Conservation (phyloP, 2,888 invertebrate species). For the Plusia festucae region DNA sequence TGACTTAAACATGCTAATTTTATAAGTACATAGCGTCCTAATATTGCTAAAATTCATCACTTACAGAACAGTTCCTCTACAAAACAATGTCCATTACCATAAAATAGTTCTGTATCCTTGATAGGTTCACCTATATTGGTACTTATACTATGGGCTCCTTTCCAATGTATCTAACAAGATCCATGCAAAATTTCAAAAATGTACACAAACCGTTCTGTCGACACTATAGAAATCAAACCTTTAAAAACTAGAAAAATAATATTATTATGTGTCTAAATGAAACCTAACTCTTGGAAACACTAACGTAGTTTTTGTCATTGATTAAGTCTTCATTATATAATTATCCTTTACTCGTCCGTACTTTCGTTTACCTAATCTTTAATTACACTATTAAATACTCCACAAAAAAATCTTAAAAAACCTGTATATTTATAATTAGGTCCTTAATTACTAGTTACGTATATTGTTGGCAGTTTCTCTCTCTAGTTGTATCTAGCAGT, state of each 20-base stretch:
- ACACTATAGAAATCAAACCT: neutral
- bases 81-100: constrained; percentile 19
- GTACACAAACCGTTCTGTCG: too few relatives aligned
- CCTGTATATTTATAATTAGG: constrained; percentile 20
- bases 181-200: too few relatives aligned
- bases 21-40: constrained; percentile 31
- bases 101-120: constrained; percentile 16
- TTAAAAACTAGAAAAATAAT: neutral
- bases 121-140: neutral
- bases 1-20: constrained; percentile 19
- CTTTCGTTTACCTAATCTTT: neutral
- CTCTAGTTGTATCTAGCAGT: constrained; percentile 50
- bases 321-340: neutral
- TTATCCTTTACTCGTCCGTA: neutral
- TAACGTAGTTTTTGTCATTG: neutral
- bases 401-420: constrained; percentile 16
- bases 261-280: neutral
- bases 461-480: constrained; percentile 46
- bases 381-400: neutral
- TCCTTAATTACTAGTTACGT: constrained; percentile 42
- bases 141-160: neutral
- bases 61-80: constrained; percentile 10
- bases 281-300: neutral
- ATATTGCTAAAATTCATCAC: constrained; percentile 57
- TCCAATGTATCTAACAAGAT: neutral